Conservation (phyloP, 2,113 vertebrate genomes). For the Brachypodius melanocephalos region DNA sequence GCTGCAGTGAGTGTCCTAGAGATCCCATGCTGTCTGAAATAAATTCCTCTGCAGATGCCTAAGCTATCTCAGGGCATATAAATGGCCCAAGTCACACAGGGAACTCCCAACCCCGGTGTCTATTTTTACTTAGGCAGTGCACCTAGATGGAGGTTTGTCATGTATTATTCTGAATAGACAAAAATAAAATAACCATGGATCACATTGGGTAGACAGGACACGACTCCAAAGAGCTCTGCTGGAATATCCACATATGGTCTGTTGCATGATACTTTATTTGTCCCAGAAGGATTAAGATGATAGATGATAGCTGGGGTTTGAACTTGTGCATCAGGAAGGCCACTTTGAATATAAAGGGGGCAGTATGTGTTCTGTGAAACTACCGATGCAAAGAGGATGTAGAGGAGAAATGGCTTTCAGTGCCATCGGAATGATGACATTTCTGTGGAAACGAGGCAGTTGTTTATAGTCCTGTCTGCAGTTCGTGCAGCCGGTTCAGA, state of each 20-base stretch:
- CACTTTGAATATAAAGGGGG: not conserved
- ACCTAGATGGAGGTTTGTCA: not conserved
- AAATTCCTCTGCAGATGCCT: not conserved
- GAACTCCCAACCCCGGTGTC: not conserved
- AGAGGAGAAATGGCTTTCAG: not conserved
- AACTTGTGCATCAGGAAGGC: slow-evolving; percentile 43
- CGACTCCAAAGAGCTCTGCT: slow-evolving; percentile 2
- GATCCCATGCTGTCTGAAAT: not conserved
- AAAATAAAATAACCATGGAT: not conserved
- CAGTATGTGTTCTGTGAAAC: not conserved
- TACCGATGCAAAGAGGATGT: not conserved
- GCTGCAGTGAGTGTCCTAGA: not conserved
- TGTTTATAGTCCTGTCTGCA: not conserved
- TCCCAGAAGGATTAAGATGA: slow-evolving; percentile 38
- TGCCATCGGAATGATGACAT: not conserved
- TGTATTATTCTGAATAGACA: not conserved
- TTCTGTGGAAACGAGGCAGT: not conserved
- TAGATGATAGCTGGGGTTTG: slow-evolving; percentile 38
- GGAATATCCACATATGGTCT: slow-evolving; percentile 22
- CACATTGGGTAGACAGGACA: not conserved
- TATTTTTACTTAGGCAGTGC: not conserved
- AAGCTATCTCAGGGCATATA: not conserved
- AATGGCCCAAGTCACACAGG: not conserved
- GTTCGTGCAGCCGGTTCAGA: not conserved
- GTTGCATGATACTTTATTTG: slow-evolving; percentile 22